Base-by-base conservation (phyloP, 2,797 vertebrate genomes). In the Zonotrichia albicollis region DNA sequence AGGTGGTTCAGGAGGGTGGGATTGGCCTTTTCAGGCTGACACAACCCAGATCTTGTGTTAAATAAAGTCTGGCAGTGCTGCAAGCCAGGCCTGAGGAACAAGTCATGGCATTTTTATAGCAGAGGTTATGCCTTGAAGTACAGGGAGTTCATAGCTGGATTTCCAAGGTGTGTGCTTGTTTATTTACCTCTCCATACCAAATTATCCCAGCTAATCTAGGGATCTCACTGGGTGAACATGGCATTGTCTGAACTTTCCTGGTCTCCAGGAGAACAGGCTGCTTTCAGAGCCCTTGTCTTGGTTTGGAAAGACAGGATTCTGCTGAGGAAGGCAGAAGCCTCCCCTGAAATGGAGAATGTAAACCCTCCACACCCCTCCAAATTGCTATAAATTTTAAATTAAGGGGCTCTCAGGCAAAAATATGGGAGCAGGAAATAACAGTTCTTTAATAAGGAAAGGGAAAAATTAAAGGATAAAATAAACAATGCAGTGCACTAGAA, bases 31-130 rank as follows among this genome's bases (percentile, higher is more conserved):
- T 62, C 43, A 25, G 45, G 57, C 38, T 76, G 82, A 85, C 80
- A 65, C 34, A 50, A 13, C 53, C 29, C 65, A 94, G 83, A 42
- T 77, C 32, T 64, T 4, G 1, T 7, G 29, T 64, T n/a, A 77
- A 84, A 48, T 29, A 66, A 76, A 77, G 66, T 1, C 23, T 61
- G 71, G 13, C 36, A 34, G 53, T 20, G 75, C 53, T 79, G 20
- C 55, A 77, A 25, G 15, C 55, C 38, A 27, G 57, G 65, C 74
- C 65, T 76, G 91, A 66, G 51, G 75, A 92, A 46, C 38, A n/a
- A 68, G 50, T 61, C 71, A 6, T 21, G 55, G 54, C n/a, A 43
- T 85, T 93, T 87, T 96, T 80, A 53, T 16, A 51, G 86, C 51
- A 61, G 68, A 88, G 30, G 32, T 32, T 57, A 29, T 85, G 51